Base-by-base conservation (phyloP, 2,797 vertebrate genomes). In the Melanotaenia maccullochi region DNA sequence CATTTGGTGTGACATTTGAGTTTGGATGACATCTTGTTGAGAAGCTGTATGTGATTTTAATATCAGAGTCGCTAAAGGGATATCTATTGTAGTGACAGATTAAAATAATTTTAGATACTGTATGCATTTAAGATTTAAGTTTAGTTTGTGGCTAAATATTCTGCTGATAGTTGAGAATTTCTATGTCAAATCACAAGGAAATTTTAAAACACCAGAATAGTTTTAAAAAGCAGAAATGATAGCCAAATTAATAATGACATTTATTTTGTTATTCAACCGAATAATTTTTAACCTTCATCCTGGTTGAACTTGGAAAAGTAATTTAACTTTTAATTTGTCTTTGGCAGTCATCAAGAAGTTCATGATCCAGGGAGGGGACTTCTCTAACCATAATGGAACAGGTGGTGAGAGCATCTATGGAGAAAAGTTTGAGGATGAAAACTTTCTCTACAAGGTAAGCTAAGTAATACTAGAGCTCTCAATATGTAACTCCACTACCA, bases 381-480 rank as follows among this genome's bases (percentile, higher is more conserved):
- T 99, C 92, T 99, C 97, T 63, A 97, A 99, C 92, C 97, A 98
- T 36, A 96, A 99, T 70, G 98, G 97, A 79, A 99, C 97, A 1
- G 97, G 98, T 66, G 97, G 97, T 69, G 98, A 99, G 94, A 99
- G 98, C 91, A 99, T 99, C 91, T 99, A 99, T 30, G 97, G 97
- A 78, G 98, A 97, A 89, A 99, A 99, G 92, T 99, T 99, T 92
- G 97, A 98, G 91, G 98, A 99, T 83, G 98, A 99, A 93, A 99
- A 97, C 93, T 99, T 99, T 66, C 89, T 97, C 90, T 99, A 99
- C 77, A 95, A 96, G 96, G 98, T 98, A 94, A 84, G 56, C 0
- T 0, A 12, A 47, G 22, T 4, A 16, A 28, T 8, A 22, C 24
- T 2, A 32, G 3, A 51, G 33, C 47, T 54, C 6, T 44, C 4